Conservation (phyloP, 1,140 invertebrate species). For the Microplitis mediator region DNA sequence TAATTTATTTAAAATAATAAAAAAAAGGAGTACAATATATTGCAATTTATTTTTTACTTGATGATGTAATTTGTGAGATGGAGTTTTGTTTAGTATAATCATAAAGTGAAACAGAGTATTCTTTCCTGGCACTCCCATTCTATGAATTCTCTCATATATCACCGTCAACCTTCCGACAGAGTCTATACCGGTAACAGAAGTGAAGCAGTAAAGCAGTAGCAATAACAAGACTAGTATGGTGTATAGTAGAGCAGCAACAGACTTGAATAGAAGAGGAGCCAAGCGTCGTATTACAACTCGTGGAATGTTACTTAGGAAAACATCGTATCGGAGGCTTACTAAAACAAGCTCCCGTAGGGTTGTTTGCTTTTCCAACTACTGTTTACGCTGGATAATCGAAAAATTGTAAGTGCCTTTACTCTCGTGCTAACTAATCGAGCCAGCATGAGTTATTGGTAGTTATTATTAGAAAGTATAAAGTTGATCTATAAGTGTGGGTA, state of each 20-base stretch:
- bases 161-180: not conserved
- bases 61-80: not conserved
- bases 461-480: no score
- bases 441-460: no score
- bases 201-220: not conserved
- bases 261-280: no score
- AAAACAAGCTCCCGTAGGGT: conserved; percentile 6
- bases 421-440: not conserved
- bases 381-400: conserved; percentile 32
- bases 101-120: not conserved
- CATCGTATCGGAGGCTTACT: conserved; percentile 24
- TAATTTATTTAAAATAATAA: no score
- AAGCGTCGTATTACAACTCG: conserved; percentile 1
- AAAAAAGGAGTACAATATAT: no score
- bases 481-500: no score
- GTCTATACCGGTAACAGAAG: not conserved
- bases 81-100: not conserved
- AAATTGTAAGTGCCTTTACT: conserved; percentile 23
- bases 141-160: not conserved
- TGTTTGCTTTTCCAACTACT: conserved; percentile 29
- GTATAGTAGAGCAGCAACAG: no score
- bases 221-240: no score
- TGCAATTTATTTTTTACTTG: no score
- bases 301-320: conserved; percentile 33
- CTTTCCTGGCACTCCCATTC: not conserved